Evolutionary conservation across 2,113 vertebrate genomes (phyloP), one percentile per base, ranked within the genome.

Genomic region (Pteronura brasiliensis): DNA sequence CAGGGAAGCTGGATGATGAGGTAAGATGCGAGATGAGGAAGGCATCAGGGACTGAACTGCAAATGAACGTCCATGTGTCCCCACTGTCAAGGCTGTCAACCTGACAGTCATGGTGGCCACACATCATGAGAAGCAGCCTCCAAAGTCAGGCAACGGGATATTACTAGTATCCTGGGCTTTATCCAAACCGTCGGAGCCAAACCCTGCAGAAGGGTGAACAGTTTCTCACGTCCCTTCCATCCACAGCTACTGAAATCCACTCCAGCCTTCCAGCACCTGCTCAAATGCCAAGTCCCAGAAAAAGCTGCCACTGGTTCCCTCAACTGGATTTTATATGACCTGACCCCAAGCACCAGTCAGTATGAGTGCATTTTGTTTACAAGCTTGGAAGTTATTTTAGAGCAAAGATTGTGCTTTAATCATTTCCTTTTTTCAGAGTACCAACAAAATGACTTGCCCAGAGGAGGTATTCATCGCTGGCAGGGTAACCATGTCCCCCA

Each of bases 141-240:
- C 36, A 18, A 18, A 4, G 29, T 42, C 57, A 29, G 34, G 39
- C 21, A 8, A 12, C 6, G 12, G 27, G 36, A 34, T 6, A 13
- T 3, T 21, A 31, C 0, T 2, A 6, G 47, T 1, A 27, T 7
- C 29, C 31, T 0, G 6, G 1, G 4, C 18, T 49, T 59, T 4
- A 39, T 1, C 42, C 88, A 49, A 4, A 21, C 25, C 17, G 6
- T 49, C 10, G 4, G 57, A 77, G 39, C 7, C 3, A 25, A 18
- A 72, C 25, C 52, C 42, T 25, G 21, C 7, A 0, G 0, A 85
- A 72, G 23, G 39, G 23, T 44, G 13, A 44, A 3, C 18, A 5
- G 0, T 44, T 15, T 74, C 21, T n/a, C 23, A 10, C 1, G 3
- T 3, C 29, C 31, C 36, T 57, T 57, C 72, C 18, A 4, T 31